These are phyloP conservation scores for Sebastes minor DNA, from an alignment of 2,797 vertebrate species.

Conservation along the genomic window DNA sequence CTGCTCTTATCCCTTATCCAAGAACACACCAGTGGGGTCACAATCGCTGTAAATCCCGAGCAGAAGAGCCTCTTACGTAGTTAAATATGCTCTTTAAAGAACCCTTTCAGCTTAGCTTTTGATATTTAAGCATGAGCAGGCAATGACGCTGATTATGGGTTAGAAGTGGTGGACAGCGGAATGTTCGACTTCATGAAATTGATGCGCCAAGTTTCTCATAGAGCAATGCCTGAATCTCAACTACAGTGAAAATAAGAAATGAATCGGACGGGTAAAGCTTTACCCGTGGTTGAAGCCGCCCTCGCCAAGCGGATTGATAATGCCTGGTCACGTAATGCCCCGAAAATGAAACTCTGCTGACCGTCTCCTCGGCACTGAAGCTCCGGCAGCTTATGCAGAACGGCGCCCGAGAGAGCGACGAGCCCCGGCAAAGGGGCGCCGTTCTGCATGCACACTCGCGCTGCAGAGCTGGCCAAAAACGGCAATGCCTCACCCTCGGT, in stretches of 20 bases:
- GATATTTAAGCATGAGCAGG: conserved; percentile 29
- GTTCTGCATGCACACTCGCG: too few species aligned
- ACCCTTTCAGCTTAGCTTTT: conserved; percentile 27
- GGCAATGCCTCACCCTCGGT: too few species aligned
- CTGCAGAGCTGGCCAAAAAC: too few species aligned
- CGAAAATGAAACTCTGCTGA: too few species aligned
- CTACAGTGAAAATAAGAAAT: neutral
- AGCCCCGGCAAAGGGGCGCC: too few species aligned
- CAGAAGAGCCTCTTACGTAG: conserved; percentile 25
- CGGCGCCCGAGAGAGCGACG: too few species aligned
- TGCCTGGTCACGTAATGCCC: too few species aligned
- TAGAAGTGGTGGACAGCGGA: conserved; percentile 2
- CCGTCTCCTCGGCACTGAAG: too few species aligned
- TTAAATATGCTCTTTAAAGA: conserved; percentile 67
- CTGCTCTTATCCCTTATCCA: conserved; percentile 35
- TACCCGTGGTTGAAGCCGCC: too few species aligned
- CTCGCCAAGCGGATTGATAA: too few species aligned
- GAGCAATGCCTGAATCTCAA: neutral
- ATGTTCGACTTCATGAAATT: neutral
- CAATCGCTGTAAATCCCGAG: conserved; percentile 16
- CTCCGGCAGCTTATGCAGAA: too few species aligned
- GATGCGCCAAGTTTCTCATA: neutral
- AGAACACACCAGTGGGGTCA: conserved; percentile 45
- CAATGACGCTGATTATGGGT: conserved; percentile 8
- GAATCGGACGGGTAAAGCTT: too few species aligned